phyloP scores from a whole-genome alignment of 2,888 invertebrate genomes.

The Hemistola chrysoprasaria region DNA sequence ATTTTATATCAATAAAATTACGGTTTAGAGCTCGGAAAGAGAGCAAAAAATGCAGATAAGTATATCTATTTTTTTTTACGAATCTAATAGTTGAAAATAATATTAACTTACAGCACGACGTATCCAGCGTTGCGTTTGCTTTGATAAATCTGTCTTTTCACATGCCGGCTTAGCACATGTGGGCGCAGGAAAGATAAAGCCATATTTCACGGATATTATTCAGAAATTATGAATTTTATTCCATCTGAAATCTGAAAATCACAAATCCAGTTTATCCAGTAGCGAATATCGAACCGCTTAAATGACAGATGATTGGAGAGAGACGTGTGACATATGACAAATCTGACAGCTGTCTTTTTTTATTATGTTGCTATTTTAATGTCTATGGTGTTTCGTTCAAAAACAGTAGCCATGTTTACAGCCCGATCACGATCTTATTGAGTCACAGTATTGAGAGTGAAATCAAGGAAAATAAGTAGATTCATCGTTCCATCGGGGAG shows the following conservation, averaged over 20 bases:
- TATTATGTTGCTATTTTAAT: too few relatives aligned
- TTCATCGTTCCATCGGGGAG: too few relatives aligned
- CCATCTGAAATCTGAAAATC: conserved; percentile 44
- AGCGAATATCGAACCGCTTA: too few relatives aligned
- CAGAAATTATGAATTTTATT: conserved; percentile 33
- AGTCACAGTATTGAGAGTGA: too few relatives aligned
- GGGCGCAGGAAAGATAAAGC: conserved; percentile 71
- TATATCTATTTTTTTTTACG: neutral
- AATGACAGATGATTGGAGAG: too few relatives aligned
- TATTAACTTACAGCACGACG: conserved; percentile 85
- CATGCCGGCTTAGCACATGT: conserved; percentile 59
- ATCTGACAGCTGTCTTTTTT: too few relatives aligned
- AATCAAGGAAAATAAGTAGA: too few relatives aligned
- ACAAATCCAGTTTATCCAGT: conserved; percentile 27
- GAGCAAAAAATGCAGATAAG: neutral
- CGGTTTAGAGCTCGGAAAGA: neutral
- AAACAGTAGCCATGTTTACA: too few relatives aligned
- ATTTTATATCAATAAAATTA: neutral
- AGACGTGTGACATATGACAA: conserved; percentile 23
- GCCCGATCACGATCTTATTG: too few relatives aligned
- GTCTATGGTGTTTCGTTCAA: too few relatives aligned
- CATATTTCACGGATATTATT: conserved; percentile 37
- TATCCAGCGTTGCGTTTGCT: conserved; percentile 85
- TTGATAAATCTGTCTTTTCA: conserved; percentile 66
- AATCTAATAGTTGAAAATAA: neutral